Conservation (phyloP, 92 coral and sea anemone genomes). For the Nematostella vectensis region DNA sequence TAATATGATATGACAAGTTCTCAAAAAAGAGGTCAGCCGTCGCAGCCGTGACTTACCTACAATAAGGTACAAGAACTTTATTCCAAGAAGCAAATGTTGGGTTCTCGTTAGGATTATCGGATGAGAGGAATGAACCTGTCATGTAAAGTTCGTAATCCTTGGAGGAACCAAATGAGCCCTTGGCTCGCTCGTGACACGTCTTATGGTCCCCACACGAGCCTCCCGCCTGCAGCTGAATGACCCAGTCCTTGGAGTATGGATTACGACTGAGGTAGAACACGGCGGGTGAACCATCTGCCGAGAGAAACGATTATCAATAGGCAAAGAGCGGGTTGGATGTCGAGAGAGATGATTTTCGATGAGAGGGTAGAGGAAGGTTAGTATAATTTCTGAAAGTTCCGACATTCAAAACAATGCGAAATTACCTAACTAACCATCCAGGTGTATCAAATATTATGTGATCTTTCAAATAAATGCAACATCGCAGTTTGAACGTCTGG, state of each 20-base stretch:
- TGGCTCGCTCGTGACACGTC: slow-evolving; percentile 64
- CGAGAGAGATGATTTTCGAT: neutral
- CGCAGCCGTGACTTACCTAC: slow-evolving; percentile 53
- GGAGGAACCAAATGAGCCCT: slow-evolving; percentile 83
- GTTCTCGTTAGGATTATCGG: slow-evolving; percentile 83
- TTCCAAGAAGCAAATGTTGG: slow-evolving; percentile 96
- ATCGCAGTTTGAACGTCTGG: too few relatives aligned
- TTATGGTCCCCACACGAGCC: slow-evolving; percentile 75
- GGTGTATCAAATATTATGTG: too few relatives aligned
- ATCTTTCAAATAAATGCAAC: too few relatives aligned
- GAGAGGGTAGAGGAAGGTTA: neutral
- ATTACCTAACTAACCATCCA: too few relatives aligned
- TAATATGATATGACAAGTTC: too few relatives aligned
- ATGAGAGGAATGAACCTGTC: slow-evolving; percentile 82
- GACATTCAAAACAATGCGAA: too few relatives aligned
- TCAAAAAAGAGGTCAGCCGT: neutral
- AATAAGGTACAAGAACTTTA: slow-evolving; percentile 92
- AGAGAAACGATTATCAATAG: neutral
- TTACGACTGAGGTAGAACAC: slow-evolving; percentile 87
- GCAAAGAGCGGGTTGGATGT: neutral
- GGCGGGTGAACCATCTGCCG: slow-evolving; percentile 91
- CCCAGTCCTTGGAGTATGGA: slow-evolving; percentile 69
- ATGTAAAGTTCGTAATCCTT: slow-evolving; percentile 45
- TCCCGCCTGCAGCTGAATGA: slow-evolving; percentile 93
- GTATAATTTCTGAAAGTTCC: too few relatives aligned